Conservation (phyloP, 64 coral and sea anemone genomes). For the Actinia tenebrosa region DNA sequence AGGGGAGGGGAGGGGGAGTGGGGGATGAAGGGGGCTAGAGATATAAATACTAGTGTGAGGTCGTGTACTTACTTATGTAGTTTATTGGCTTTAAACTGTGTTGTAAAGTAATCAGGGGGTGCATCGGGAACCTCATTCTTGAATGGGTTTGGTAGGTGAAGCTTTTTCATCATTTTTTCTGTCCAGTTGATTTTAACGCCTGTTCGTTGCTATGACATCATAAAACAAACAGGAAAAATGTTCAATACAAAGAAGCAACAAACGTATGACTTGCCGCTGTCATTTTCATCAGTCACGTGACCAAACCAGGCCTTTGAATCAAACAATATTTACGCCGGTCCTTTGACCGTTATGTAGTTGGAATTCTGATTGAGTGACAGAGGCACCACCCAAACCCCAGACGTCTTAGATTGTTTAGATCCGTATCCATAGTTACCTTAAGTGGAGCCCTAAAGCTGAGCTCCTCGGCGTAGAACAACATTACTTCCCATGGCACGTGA, state of each 20-base stretch:
- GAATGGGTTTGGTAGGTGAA: constrained; percentile 75
- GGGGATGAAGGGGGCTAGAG: too few relatives aligned
- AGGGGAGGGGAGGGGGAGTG: neutral
- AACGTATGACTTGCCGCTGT: too few relatives aligned
- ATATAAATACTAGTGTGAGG: too few relatives aligned
- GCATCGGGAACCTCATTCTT: constrained; percentile 89
- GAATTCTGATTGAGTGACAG: neutral
- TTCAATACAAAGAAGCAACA: too few relatives aligned
- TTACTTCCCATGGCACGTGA: constrained; percentile 90
- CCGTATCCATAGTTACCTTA: constrained; percentile 33
- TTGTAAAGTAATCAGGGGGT: constrained; percentile 90
- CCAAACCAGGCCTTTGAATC: too few relatives aligned
- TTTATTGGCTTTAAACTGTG: constrained; percentile 76
- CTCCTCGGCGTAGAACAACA: constrained; percentile 90
- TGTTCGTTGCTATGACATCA: constrained; percentile 37
- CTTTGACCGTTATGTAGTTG: neutral
- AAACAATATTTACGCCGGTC: too few relatives aligned
- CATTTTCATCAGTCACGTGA: too few relatives aligned
- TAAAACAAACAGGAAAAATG: neutral
- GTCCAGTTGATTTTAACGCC: constrained; percentile 86
- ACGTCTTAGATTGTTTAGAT: too few relatives aligned
- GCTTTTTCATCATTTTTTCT: constrained; percentile 74
- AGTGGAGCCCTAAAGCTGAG: constrained; percentile 86
- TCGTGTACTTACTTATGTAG: constrained; percentile 72
- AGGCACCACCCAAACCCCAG: too few relatives aligned